Evolutionary conservation across 2,113 vertebrate species (phyloP).

Genomic region (Nibea albiflora): DNA sequence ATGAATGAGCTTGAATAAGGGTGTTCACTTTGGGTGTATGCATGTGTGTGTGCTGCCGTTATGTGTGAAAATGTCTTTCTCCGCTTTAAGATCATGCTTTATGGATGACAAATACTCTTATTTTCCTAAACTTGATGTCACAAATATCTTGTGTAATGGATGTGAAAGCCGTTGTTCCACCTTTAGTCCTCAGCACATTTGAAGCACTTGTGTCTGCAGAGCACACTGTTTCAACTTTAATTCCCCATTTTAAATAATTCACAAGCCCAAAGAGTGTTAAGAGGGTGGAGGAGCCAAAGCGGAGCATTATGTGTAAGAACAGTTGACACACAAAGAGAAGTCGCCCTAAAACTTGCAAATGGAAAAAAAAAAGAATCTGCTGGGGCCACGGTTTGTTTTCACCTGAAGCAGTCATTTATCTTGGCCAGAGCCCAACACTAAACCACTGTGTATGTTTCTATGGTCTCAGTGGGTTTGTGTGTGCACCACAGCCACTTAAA

Average conservation of each 20-base stretch:
- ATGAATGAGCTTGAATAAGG: conserved; percentile 35
- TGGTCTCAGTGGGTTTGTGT: conserved; percentile 82
- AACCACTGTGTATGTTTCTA: conserved; percentile 86
- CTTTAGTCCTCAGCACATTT: conserved; percentile 65
- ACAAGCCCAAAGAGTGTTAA: conserved; percentile 62
- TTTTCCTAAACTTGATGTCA: conserved; percentile 36
- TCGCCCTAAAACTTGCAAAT: conserved; percentile 61
- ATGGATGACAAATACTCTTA: no score
- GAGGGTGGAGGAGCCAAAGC: conserved; percentile 56
- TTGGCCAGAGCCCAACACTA: conserved; percentile 82
- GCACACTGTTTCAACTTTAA: conserved; percentile 66
- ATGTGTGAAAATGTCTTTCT: conserved; percentile 55
- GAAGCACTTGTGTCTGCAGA: conserved; percentile 54
- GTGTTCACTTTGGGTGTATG: conserved; percentile 9
- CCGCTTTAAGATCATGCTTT: conserved; percentile 16
- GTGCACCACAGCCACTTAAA: conserved; percentile 85
- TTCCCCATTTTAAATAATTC: conserved; percentile 76
- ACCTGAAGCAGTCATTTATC: conserved; percentile 86
- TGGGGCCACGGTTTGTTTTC: conserved; percentile 82
- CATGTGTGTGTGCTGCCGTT: not conserved
- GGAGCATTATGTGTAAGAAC: conserved; percentile 64
- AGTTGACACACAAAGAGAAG: conserved; percentile 66
- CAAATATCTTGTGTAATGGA: conserved; percentile 47
- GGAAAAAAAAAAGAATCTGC: conserved; percentile 57
- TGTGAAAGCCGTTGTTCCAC: conserved; percentile 59